Conservation (phyloP, 2,888 invertebrate genomes). For the Fissipunctia ypsillon region DNA sequence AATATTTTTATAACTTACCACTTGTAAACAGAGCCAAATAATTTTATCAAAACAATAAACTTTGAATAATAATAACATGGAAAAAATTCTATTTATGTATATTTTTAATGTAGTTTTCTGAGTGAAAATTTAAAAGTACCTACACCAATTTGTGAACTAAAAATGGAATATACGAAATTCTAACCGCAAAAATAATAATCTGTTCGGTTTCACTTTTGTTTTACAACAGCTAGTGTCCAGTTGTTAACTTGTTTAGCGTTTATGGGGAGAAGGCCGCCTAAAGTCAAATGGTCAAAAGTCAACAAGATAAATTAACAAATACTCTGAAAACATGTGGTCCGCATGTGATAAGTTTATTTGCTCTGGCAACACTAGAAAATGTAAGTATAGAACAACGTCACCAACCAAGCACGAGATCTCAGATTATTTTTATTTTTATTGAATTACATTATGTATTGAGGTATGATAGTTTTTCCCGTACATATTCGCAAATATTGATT, state of each 20-base stretch:
- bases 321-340: constrained; percentile 44
- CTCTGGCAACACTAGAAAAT: constrained; percentile 50
- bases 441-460: background rate
- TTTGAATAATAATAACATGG: background rate
- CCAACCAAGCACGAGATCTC: background rate
- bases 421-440: background rate
- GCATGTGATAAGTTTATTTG: constrained; percentile 55
- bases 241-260: constrained; percentile 24
- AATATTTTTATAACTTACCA: constrained; percentile 10
- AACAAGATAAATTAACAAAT: constrained; percentile 78
- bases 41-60: background rate
- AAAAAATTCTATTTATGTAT: background rate
- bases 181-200: background rate
- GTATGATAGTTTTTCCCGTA: background rate
- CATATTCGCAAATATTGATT: background rate
- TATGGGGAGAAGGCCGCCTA: constrained; percentile 64
- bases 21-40: constrained; percentile 6
- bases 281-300: constrained; percentile 85
- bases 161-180: background rate
- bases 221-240: constrained; percentile 55
- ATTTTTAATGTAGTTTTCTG: background rate
- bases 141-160: background rate
- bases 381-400: background rate
- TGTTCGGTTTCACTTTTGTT: constrained; percentile 48
- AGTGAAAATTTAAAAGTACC: background rate